Conservation (phyloP, 2,888 invertebrate genomes). For the Epirrhoe tristata region DNA sequence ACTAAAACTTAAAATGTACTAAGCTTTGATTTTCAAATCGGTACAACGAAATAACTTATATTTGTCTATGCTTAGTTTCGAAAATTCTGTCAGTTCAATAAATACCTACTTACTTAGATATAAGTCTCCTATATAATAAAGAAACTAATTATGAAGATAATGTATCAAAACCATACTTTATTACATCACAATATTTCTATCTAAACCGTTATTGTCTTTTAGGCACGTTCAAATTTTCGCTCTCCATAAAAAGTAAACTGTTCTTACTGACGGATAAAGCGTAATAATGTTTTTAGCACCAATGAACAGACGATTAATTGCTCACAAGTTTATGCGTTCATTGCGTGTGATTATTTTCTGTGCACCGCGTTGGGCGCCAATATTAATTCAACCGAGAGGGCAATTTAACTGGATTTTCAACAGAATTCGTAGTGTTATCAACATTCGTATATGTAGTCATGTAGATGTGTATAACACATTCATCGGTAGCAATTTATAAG, state of each 20-base stretch:
- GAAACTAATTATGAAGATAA: conserved; percentile 9
- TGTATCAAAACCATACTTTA: conserved; percentile 6
- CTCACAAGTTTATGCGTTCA: conserved; percentile 9
- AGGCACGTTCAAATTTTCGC: not conserved
- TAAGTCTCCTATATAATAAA: not conserved
- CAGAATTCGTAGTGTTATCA: not conserved
- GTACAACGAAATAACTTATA: not conserved
- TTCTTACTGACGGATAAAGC: conserved; percentile 3
- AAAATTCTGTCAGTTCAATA: too few relatives aligned
- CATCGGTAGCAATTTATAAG: not conserved
- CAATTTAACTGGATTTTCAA: not conserved
- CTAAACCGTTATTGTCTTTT: not conserved
- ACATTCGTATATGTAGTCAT: not conserved
- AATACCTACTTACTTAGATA: too few relatives aligned
- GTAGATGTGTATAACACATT: not conserved
- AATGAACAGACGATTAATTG: conserved; percentile 23
- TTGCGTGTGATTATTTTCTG: conserved; percentile 10
- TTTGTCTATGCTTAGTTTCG: not conserved
- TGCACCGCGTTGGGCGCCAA: conserved; percentile 24
- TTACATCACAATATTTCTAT: not conserved
- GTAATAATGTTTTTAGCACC: conserved; percentile 10
- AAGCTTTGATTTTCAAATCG: not conserved
- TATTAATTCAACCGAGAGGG: conserved; percentile 4
- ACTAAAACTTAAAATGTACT: not conserved
- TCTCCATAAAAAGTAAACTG: conserved; percentile 1